A percentile compares a stretch with the other conserved stretches of the same genome.
Conservation (phyloP, 2,797 vertebrate genomes). For the Erethizon dorsatum region DNA sequence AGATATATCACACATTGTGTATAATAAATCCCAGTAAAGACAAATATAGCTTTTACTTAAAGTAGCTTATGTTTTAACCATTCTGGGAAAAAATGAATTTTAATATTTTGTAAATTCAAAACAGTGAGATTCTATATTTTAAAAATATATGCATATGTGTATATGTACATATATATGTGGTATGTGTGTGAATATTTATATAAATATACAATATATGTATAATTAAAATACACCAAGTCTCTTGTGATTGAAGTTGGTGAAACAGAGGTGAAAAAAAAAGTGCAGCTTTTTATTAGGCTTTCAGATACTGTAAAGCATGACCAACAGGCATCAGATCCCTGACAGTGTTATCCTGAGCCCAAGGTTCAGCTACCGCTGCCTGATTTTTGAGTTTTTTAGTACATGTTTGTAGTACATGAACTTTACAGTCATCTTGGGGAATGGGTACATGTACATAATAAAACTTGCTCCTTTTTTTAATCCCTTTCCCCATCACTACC, state of each 20-base stretch:
- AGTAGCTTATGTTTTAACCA: slow-evolving; percentile 75
- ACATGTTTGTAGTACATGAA: background rate
- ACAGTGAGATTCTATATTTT: slow-evolving; percentile 78
- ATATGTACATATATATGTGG: background rate
- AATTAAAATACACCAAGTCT: slow-evolving; percentile 52
- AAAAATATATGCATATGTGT: slow-evolving; percentile 25
- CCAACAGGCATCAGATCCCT: background rate
- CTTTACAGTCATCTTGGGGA: background rate
- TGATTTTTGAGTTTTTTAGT: background rate
- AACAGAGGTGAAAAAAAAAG: background rate
- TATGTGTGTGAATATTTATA: background rate
- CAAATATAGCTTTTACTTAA: slow-evolving; percentile 80
- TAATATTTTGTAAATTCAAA: slow-evolving; percentile 81
- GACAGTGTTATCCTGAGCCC: background rate
- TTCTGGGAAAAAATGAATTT: slow-evolving; percentile 82
- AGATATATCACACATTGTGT: slow-evolving; percentile 71
- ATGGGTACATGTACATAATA: background rate
- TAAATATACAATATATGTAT: background rate
- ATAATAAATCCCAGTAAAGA: slow-evolving; percentile 74
- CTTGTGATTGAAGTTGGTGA: background rate
- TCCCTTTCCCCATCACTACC: background rate
- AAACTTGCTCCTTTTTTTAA: background rate
- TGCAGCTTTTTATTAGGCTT: background rate
- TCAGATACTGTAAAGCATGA: background rate
- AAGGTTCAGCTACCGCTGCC: background rate